phyloP scores from a whole-genome alignment of 2,888 invertebrate species.

The Agrilus mali region DNA sequence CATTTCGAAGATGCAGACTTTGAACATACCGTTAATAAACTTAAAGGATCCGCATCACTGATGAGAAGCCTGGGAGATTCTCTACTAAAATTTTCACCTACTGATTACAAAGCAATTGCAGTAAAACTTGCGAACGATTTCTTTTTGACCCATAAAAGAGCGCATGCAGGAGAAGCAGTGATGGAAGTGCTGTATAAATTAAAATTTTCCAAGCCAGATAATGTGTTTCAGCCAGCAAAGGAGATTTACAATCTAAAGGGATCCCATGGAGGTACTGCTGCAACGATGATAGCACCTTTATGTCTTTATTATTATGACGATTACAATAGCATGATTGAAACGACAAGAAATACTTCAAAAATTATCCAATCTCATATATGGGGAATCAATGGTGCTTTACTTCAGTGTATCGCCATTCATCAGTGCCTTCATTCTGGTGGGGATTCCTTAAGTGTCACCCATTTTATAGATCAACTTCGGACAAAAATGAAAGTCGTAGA shows the following conservation, averaged over 20 bases:
- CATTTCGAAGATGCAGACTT: conserved; percentile 41
- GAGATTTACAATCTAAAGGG: conserved; percentile 54
- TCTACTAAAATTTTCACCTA: too few species aligned
- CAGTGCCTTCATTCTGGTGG: conserved; percentile 30
- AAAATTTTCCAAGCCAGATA: conserved; percentile 37
- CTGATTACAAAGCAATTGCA: too few species aligned
- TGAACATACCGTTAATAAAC: conserved; percentile 29
- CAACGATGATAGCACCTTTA: conserved; percentile 58
- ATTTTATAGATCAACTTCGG: conserved; percentile 32
- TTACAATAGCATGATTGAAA: conserved; percentile 36
- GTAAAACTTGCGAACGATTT: too few species aligned
- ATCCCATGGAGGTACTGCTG: conserved; percentile 66
- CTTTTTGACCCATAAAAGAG: conserved; percentile 25
- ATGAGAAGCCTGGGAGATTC: too few species aligned
- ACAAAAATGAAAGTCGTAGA: conserved; percentile 40
- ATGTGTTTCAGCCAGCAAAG: conserved; percentile 48
- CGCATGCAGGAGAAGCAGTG: conserved; percentile 52
- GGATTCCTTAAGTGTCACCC: too few species aligned
- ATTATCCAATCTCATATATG: conserved; percentile 50
- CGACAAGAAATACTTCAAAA: conserved; percentile 36
- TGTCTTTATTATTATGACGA: conserved; percentile 45
- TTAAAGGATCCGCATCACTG: too few species aligned
- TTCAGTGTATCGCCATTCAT: conserved; percentile 46
- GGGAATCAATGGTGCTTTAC: conserved; percentile 44
- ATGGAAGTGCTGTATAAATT: conserved; percentile 43